Evolutionary conservation across 2,113 vertebrate genomes (phyloP).

Genomic region (Cercocebus atys): DNA sequence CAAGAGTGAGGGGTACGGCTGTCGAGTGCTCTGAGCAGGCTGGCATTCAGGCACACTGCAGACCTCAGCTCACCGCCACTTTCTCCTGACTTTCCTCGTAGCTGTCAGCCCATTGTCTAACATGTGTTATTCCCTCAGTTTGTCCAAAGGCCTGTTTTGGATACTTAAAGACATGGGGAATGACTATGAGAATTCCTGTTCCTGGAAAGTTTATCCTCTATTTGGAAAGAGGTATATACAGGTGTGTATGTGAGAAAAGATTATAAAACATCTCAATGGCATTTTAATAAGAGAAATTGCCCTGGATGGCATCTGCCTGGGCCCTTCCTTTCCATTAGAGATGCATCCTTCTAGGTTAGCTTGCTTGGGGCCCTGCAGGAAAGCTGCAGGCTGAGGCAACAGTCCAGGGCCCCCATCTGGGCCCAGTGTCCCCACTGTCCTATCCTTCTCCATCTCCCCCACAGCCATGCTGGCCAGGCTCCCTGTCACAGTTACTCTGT

Average conservation of each 20-base stretch:
- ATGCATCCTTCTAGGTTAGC: not conserved
- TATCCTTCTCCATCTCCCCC: too few species aligned
- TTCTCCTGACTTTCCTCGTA: not conserved
- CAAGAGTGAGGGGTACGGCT: not conserved
- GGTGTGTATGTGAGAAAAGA: not conserved
- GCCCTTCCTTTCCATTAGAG: not conserved
- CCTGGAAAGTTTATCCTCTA: slow-evolving; percentile 7
- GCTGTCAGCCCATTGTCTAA: not conserved
- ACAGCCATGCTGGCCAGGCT: fast-evolving
- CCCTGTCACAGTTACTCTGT: not conserved
- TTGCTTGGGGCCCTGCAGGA: not conserved
- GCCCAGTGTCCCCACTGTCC: fast-evolving
- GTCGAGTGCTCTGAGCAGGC: not conserved
- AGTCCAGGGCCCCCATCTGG: fast-evolving
- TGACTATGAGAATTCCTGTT: not conserved
- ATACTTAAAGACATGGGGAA: not conserved
- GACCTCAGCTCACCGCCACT: not conserved
- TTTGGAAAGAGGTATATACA: not conserved
- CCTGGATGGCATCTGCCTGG: not conserved
- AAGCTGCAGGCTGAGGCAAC: not conserved
- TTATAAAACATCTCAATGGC: not conserved
- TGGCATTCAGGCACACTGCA: not conserved
- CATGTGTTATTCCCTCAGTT: not conserved
- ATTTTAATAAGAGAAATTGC: not conserved
- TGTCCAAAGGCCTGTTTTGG: not conserved